phyloP scores from a whole-genome alignment of 2,888 invertebrate genomes.

The Meteorus cinctellus region DNA sequence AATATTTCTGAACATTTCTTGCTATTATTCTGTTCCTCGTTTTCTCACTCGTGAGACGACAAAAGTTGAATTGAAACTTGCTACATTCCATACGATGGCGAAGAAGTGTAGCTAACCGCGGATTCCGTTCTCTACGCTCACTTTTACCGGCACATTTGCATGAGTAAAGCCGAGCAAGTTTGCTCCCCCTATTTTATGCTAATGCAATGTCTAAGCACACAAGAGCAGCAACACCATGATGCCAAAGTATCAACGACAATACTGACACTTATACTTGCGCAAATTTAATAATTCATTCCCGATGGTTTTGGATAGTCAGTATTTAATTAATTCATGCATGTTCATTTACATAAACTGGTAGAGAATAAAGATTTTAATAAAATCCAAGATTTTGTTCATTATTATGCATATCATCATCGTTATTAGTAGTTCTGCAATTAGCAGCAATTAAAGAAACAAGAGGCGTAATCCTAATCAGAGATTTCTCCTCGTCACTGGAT shows the following conservation, averaged over 20 bases:
- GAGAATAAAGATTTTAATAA: too few relatives aligned
- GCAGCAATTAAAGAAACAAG: too few relatives aligned
- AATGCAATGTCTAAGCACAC: slow-evolving; percentile 40
- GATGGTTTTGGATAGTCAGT: too few relatives aligned
- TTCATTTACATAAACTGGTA: too few relatives aligned
- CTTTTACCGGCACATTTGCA: slow-evolving; percentile 51
- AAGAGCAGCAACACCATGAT: slow-evolving; percentile 27
- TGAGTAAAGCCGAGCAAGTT: slow-evolving; percentile 56
- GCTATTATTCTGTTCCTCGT: slow-evolving; percentile 22
- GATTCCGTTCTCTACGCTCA: slow-evolving; percentile 33
- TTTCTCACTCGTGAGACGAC: slow-evolving; percentile 28
- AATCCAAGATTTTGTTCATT: too few relatives aligned
- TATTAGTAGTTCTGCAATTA: too few relatives aligned
- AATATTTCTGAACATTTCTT: slow-evolving; percentile 26
- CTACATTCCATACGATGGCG: slow-evolving; percentile 39
- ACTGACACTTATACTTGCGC: slow-evolving; percentile 37
- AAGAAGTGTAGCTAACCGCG: slow-evolving; percentile 35
- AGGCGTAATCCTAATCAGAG: too few relatives aligned
- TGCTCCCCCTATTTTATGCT: slow-evolving; percentile 46
- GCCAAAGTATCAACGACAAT: slow-evolving; percentile 39
- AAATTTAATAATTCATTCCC: too few relatives aligned
- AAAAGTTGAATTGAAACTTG: slow-evolving; percentile 62
- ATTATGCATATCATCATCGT: too few relatives aligned
- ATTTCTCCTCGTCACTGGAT: too few relatives aligned
- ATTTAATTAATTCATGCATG: too few relatives aligned